Conservation (phyloP, 1,140 invertebrate species). For the Pseudachorutes palmiensis region DNA sequence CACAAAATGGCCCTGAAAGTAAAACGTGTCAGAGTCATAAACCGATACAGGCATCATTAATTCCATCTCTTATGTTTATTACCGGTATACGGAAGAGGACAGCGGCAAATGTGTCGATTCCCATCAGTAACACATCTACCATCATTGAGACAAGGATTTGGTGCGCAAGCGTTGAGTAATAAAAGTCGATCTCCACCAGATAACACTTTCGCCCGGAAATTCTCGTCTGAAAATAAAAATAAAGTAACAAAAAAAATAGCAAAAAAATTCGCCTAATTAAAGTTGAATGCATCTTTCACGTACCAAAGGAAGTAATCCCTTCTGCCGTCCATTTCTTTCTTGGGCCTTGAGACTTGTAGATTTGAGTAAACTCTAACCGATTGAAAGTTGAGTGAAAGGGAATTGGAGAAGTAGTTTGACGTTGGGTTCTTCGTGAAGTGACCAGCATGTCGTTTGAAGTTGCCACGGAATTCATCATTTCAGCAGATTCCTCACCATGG, state of each 20-base stretch:
- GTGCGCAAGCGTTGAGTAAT: constrained; percentile 51
- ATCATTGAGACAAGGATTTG: constrained; percentile 59
- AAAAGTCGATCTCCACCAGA: constrained; percentile 30
- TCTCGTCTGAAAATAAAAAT: constrained; percentile 29
- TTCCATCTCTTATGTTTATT: neutral
- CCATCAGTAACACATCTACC: constrained; percentile 53
- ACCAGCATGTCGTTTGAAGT: neutral
- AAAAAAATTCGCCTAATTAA: constrained; percentile 5
- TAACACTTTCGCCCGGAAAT: constrained; percentile 32
- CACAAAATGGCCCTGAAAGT: constrained; percentile 56
- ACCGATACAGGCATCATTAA: neutral
- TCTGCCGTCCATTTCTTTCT: constrained; percentile 30
- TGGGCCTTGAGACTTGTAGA: constrained; percentile 24
- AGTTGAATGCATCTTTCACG: neutral
- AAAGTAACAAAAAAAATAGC: constrained; percentile 11
- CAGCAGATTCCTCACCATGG: neutral
- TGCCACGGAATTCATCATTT: neutral
- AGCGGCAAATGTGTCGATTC: constrained; percentile 52
- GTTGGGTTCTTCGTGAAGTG: neutral
- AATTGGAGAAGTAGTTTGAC: constrained; percentile 20
- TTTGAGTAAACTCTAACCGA: constrained; percentile 38
- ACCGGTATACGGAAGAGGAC: constrained; percentile 48
- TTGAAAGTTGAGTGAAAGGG: constrained; percentile 39
- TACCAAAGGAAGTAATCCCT: constrained; percentile 30
- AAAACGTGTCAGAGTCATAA: neutral